Evolutionary conservation across 2,113 vertebrate genomes (phyloP), one percentile per base, ranked within the genome.

Genomic region (Phrynocephalus versicolor): DNA sequence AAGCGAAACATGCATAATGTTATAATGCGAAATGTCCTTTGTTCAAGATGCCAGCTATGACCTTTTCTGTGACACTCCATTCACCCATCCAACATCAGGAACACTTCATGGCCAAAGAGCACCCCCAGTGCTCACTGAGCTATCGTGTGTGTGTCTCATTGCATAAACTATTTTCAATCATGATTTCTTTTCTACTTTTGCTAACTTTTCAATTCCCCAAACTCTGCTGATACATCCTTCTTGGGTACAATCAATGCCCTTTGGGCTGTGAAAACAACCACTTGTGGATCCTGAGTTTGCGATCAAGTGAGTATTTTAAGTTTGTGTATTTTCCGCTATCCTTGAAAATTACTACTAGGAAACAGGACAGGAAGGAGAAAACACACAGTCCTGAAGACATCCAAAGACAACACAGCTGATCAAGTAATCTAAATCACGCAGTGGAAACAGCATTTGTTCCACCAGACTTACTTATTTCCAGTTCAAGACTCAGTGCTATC

Each of bases 381-480:
- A 89, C 41, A 30, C 19, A 90, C 76, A 45, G 80, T 82, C 75
- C 82, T 37, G 1, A 77, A 0, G 81, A 5, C 37, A 60, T 51
- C 71, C 73, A 51, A 18, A 72, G 69, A 19, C 27, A 60, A 71
- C 8, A 21, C 2, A 60, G 67, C 27, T 71, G 35, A 19, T 51
- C 39, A 65, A 12, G 23, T 57, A 57, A 45, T 55, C n/a, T 83
- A 84, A 88, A 67, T 39, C 12, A 85, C 58, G 65, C 57, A 79
- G 64, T 67, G 10, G 55, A 41, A 80, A 67, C 18, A 33, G 45
- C 74, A 73, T 79, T 79, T 78, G 41, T 87, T 87, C 45, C 75
- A 79, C n/a, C 81, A 79, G 60, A 45, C 51, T 58, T 70, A 57
- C 79, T 85, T 73, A 88, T 84, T 88, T 84, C 60, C 41, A 84